Evolutionary conservation across 2,113 vertebrate genomes (phyloP), one percentile per base, ranked within the genome.

Genomic region (Pelvicachromis taeniatus): DNA sequence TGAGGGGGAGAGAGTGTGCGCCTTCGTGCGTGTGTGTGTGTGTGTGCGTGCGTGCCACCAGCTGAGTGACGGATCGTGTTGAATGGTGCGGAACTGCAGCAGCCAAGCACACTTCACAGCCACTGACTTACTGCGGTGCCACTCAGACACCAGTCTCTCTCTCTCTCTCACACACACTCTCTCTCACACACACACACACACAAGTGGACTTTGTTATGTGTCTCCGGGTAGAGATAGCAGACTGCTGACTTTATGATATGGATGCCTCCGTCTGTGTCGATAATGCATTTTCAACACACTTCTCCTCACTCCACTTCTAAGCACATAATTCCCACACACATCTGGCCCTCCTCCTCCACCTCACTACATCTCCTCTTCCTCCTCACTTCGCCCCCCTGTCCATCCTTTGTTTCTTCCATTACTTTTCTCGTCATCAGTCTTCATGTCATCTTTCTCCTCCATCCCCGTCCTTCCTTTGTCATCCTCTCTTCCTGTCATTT

Each of bases 1-100:
- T 19, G 29, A 10, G 56, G 6, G 29, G 1, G 29, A 33, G 31
- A 58, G 58, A 52, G n/a, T 38, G 31, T 50, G 77, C 29, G 26
- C 48, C 38, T 75, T 48, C 21, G 33, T 80, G 77, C n/a, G 12
- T 68, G 77, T 85, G 59, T 31, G 38, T 56, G 23, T 29, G 38
- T 48, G 12, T 68, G 77, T 85, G 59, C 23, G 38, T 56, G 23
- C 29, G 38, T 48, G 68, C 73, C 83, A 92, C 87, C 90, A 89
- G 73, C 83, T 90, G 87, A 93, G 63, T 87, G 91, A 90, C 82
- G 77, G 91, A 92, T 87, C 73, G 31, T 82, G 87, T 70, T 81
- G 85, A 94, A 89, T 88, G 83, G 84, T 92, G 91, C 89, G 89
- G 89, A 93, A 93, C 93, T 93, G 89, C 90, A 92, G 91, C 93